Conservation (phyloP, 2,888 invertebrate genomes). For the Trichopoda pennipes region DNA sequence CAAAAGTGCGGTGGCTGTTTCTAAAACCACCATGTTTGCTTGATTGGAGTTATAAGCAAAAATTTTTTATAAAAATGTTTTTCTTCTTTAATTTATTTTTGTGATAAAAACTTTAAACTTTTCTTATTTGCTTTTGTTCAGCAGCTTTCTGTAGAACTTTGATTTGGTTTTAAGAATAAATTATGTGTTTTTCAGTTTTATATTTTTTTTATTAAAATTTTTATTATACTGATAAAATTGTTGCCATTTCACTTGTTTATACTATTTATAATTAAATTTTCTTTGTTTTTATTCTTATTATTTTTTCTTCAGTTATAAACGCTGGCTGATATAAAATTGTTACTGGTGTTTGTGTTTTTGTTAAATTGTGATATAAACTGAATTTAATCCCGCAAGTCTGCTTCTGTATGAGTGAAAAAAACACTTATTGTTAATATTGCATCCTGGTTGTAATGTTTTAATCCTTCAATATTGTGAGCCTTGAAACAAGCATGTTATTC, state of each 20-base stretch:
- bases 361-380: constrained; percentile 63
- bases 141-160: constrained; percentile 43
- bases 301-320: constrained; percentile 25
- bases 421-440: constrained; percentile 39
- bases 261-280: not conserved
- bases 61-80: not conserved
- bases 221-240: constrained; percentile 44
- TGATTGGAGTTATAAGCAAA: constrained; percentile 30
- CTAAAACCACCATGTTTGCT: constrained; percentile 86
- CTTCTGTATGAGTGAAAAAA: constrained; percentile 1
- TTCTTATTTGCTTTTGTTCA: not conserved
- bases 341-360: not conserved
- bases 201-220: constrained; percentile 12
- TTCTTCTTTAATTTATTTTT: constrained; percentile 2
- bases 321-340: constrained; percentile 22
- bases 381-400: constrained; percentile 51
- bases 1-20: constrained; percentile 87
- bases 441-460: constrained; percentile 24
- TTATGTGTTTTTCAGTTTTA: not conserved
- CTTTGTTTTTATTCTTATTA: constrained; percentile 10
- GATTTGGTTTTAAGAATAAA: constrained; percentile 27
- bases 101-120: constrained; percentile 26
- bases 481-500: constrained; percentile 1
- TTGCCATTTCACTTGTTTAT: constrained; percentile 21
- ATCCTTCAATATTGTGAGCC: constrained; percentile 34